Percentiles rank a stretch among this genome's conserved stretches.
Conservation (phyloP, 1,140 invertebrate species). For the Drosophila lowei region DNA sequence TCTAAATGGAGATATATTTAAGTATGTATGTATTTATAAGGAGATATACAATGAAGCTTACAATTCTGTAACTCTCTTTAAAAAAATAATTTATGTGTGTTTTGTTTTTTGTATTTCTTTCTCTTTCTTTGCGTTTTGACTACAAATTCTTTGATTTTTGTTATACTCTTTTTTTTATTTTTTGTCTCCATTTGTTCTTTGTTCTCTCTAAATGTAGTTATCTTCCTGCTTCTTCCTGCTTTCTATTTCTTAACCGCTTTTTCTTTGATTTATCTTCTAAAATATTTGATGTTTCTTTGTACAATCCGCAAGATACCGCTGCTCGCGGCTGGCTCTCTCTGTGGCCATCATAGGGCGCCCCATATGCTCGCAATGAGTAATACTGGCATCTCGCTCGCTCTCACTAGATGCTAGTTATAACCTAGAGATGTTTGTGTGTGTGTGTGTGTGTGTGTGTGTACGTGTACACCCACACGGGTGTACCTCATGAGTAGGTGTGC, state of each 20-base stretch:
- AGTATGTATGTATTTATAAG: no score
- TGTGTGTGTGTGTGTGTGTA: background rate
- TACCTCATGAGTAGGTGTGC: conserved; percentile 22
- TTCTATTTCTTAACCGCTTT: conserved; percentile 1
- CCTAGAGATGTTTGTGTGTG: conserved; percentile 18
- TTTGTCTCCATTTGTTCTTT: conserved; percentile 33
- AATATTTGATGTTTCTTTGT: conserved; percentile 17
- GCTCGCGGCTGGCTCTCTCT: no score
- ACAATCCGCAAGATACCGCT: conserved; percentile 16
- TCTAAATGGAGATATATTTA: no score
- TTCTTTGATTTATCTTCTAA: conserved; percentile 8
- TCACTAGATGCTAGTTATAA: conserved; percentile 4
- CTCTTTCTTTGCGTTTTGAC: conserved; percentile 50
- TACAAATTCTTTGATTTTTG: conserved; percentile 78
- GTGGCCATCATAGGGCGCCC: background rate
- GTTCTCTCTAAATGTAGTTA: background rate
- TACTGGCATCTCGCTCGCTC: conserved; percentile 34
- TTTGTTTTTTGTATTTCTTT: conserved; percentile 21
- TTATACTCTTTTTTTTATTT: conserved; percentile 37
- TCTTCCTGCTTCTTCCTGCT: background rate
- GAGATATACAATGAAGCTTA: no score
- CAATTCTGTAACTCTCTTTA: conserved; percentile 17
- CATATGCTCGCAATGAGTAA: conserved; percentile 38
- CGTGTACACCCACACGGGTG: no score
- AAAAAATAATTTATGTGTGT: background rate